Base-by-base conservation (phyloP, 2,888 invertebrate genomes). In the Itoplectis maculator region DNA sequence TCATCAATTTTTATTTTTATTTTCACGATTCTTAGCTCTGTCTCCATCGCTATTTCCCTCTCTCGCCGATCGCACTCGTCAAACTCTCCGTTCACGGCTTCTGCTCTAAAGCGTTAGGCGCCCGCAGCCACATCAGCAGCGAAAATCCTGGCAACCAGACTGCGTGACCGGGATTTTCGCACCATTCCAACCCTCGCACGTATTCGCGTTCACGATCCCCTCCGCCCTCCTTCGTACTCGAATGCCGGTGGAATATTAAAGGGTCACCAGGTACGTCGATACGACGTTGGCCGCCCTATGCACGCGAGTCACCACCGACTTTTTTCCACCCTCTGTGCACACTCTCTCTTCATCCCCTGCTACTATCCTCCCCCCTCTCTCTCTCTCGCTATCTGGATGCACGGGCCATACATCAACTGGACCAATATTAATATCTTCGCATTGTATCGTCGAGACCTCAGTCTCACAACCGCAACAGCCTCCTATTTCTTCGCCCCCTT, bases 241-340 rank as follows among this genome's bases (percentile, higher is more conserved):
- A 77, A 87, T 86, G 87, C 84, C 79, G 66, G 66, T 83, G 79
- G 88, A 88, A 88, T 88, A 88, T 87, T 88, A 86, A 87, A 84
- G 81, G 83, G 70, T 84, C 84, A 83, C 81, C 80, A 81, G 77
- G 81, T 84, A 84, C 74, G 79, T 76, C 70, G 72, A 80, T 78
- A 74, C 74, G 82, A 84, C 82, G 84, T 83, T 82, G 63, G 37
- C 35, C 37, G n/a, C 47, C 49, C 35, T 15, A 82, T 61, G 63
- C 61, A 74, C 45, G 15, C 66, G 51, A 76, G 61, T n/a, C n/a
- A 29, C 29, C 29, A 2, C 29, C 29, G 29, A n/a, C n/a, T n/a
- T n/a, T n/a, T n/a, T n/a, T n/a, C 23, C 35, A 9, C 59, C 13
- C 59, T 40, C 61, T 75, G 3, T 61, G 0, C 4, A 29, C 59